Conservation (phyloP, 2,888 invertebrate genomes). For the Mythimna lalbum region DNA sequence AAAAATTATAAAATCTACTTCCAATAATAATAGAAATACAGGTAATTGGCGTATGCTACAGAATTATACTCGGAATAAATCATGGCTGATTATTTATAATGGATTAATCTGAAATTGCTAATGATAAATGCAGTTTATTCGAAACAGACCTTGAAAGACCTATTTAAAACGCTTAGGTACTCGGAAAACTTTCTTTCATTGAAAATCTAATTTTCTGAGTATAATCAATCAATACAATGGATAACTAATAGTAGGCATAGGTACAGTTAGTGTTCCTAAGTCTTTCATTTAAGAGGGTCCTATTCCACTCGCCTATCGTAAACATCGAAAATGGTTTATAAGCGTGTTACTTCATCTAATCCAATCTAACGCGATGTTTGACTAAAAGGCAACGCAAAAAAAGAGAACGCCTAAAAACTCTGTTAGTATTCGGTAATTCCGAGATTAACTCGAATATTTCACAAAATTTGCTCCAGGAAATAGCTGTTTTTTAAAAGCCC, state of each 20-base stretch:
- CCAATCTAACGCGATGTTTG: too few relatives aligned
- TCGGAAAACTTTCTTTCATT: constrained; percentile 12
- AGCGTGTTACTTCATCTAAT: too few relatives aligned
- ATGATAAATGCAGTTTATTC: neutral
- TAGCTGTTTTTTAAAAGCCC: too few relatives aligned
- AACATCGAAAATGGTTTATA: too few relatives aligned
- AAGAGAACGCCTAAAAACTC: too few relatives aligned
- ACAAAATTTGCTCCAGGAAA: too few relatives aligned
- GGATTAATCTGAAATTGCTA: constrained; percentile 1
- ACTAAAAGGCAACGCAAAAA: too few relatives aligned
- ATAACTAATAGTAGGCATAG: constrained; percentile 4
- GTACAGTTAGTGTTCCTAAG: neutral
- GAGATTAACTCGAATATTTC: too few relatives aligned
- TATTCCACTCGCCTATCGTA: too few relatives aligned
- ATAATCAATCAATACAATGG: constrained; percentile 40
- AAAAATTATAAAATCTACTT: neutral
- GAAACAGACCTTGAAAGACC: constrained; percentile 14
- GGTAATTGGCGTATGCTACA: neutral
- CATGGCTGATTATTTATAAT: constrained; percentile 11
- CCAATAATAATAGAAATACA: neutral
- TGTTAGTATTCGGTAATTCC: too few relatives aligned
- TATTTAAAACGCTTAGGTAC: constrained; percentile 1
- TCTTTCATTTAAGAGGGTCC: too few relatives aligned
- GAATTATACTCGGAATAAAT: constrained; percentile 7
- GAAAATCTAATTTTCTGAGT: constrained; percentile 33